Base-by-base conservation (phyloP, 2,888 invertebrate species). In the Pollenia angustigena region DNA sequence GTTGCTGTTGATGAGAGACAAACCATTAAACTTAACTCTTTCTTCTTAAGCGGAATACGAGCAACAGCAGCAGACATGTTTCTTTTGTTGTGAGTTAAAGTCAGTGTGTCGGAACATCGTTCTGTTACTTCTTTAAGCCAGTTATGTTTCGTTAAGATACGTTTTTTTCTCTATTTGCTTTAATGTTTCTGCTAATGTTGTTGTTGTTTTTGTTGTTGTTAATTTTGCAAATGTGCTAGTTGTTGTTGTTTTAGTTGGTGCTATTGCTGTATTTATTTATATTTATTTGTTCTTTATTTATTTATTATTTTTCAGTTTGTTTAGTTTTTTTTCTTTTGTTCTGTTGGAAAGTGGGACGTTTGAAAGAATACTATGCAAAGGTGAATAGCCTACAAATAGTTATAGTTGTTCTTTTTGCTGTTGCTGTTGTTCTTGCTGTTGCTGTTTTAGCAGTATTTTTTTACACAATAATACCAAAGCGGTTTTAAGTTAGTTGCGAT, bases 351-450 rank as follows among this genome's bases (percentile, higher is more conserved):
- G 89, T 89, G 86, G 89, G 89, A 88, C 88, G 88, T 81, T 88
- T 80, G 75, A 85, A 87, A 88, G 87, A 85, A 79, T 46, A 85
- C 79, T 81, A 69, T 56, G 84, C 88, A 90, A 89, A 92, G 93
- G 92, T 92, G 92, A 92, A 93, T 92, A 93, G 92, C 93, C 93
- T 92, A 90, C 78, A 82, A 85, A 84, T 88, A 64, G 84, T 79
- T 79, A 79, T 79, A 64, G 81, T 64, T 48, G 66, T 58, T 48
- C 14, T 50, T 32, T 48, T 68, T 54, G 74, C 58, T 80, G 60
- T 80, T 32, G 54, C 74, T 56, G 48, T 72, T 69, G 18, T 69
- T 58, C 40, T 44, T 46, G 12, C 6, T 68, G 79, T 52, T 79
- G 52, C 50, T 71, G 52, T 54, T 81, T 62, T 71, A 72, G 54